These are phyloP conservation scores for Diuraphis noxia DNA, from an alignment of 1,140 invertebrate genomes.

Conservation along the genomic window DNA sequence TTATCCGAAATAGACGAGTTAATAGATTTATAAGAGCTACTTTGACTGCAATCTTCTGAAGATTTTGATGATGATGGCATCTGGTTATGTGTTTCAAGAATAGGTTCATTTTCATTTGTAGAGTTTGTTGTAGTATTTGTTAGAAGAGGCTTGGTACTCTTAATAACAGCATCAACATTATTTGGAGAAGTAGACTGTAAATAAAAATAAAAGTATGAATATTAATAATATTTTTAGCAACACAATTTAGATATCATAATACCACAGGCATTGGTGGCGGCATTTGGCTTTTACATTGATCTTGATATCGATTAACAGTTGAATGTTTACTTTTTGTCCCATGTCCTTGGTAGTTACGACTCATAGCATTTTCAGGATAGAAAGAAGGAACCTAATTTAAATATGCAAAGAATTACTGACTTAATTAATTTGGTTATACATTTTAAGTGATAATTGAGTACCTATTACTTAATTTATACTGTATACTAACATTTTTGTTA, in stretches of 20 bases:
- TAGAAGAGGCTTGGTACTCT: neutral
- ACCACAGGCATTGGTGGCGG: neutral
- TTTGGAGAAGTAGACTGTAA: neutral
- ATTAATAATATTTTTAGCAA: neutral
- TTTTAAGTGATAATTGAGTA: neutral
- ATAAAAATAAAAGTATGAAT: neutral
- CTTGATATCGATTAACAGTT: constrained; percentile 15
- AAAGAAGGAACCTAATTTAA: constrained; percentile 40
- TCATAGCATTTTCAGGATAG: constrained; percentile 11
- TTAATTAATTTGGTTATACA: neutral
- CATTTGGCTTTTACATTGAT: constrained; percentile 1
- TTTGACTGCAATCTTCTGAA: constrained; percentile 14
- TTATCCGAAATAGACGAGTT: neutral
- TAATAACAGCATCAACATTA: neutral
- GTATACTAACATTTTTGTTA: too few species aligned
- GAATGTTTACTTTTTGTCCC: constrained; percentile 32
- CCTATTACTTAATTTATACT: too few species aligned
- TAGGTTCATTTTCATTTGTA: neutral
- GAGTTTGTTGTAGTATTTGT: neutral
- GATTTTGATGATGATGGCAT: constrained; percentile 37
- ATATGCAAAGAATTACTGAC: neutral
- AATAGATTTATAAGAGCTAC: neutral
- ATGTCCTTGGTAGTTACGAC: constrained; percentile 34
- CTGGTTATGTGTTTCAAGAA: neutral
- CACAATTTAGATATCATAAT: neutral